These are phyloP conservation scores for Enoplosus armatus DNA, from an alignment of 2,797 vertebrate species.

Conservation along the genomic window DNA sequence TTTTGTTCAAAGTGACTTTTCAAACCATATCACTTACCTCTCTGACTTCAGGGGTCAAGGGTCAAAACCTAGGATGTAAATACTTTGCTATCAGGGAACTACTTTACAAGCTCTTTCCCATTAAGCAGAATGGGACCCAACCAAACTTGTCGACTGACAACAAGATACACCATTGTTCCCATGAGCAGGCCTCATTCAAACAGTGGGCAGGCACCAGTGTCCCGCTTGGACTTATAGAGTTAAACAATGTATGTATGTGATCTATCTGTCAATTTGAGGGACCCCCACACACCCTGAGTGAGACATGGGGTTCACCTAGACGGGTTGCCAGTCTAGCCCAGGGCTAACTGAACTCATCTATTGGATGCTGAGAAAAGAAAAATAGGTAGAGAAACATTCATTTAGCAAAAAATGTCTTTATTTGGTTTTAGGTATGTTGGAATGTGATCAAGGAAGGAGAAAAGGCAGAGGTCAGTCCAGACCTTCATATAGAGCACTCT, in stretches of 20 bases:
- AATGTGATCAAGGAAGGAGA: slow-evolving; percentile 64
- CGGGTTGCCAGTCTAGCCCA: not conserved
- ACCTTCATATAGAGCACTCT: slow-evolving; percentile 33
- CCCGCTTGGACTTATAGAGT: not conserved
- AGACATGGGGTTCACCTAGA: not conserved
- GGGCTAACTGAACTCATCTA: not conserved
- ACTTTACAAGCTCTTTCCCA: too few species aligned
- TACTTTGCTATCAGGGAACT: too few species aligned
- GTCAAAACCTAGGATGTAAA: too few species aligned
- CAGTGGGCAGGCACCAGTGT: not conserved
- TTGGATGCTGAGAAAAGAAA: not conserved
- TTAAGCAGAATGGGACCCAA: too few species aligned
- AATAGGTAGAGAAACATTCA: not conserved
- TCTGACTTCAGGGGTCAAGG: too few species aligned
- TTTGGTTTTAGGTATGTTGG: slow-evolving; percentile 82
- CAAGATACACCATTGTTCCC: not conserved
- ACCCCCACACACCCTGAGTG: not conserved
- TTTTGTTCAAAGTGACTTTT: too few species aligned
- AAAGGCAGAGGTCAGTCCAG: slow-evolving; percentile 45
- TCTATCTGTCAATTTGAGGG: not conserved
- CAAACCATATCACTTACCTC: too few species aligned
- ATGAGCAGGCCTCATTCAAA: not conserved
- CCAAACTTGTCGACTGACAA: not conserved
- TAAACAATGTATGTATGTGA: not conserved
- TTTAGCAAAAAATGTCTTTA: slow-evolving; percentile 75